These are phyloP conservation scores for Hermaeophaga mercurialis DNA, from an alignment of 2,888 invertebrate genomes.

Conservation along the genomic window DNA sequence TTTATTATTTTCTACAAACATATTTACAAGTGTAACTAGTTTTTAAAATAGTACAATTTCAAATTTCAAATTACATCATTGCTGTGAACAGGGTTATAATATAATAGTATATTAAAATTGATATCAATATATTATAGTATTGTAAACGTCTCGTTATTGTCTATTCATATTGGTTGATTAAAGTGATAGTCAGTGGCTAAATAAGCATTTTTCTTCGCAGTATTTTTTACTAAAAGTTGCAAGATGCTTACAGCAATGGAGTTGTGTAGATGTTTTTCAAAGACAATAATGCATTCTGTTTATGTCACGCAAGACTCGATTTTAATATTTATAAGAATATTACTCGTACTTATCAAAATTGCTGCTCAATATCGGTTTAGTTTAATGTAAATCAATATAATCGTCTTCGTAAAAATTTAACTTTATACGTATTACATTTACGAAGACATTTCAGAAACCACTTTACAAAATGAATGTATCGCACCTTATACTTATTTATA, in stretches of 20 bases:
- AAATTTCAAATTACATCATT: background rate
- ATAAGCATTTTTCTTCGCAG: background rate
- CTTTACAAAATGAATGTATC: background rate
- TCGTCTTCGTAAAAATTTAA: background rate
- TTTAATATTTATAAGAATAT: background rate
- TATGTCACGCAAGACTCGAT: background rate
- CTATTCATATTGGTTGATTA: too few relatives aligned
- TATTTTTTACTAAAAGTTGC: too few relatives aligned
- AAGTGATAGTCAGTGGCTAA: background rate
- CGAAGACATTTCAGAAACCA: background rate
- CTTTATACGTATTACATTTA: too few relatives aligned
- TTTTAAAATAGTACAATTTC: too few relatives aligned
- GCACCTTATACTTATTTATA: background rate
- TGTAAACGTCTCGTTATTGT: too few relatives aligned
- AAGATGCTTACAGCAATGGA: too few relatives aligned
- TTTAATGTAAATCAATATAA: background rate
- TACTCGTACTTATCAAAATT: slow-evolving; percentile 5
- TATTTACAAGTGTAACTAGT: too few relatives aligned
- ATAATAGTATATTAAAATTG: too few relatives aligned
- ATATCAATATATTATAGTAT: too few relatives aligned
- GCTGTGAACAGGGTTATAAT: slow-evolving; percentile 11
- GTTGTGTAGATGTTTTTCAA: too few relatives aligned
- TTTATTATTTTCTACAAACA: too few relatives aligned
- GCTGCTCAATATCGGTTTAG: slow-evolving; percentile 2
- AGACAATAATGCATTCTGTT: slow-evolving; percentile 4